These are phyloP conservation scores for Spodoptera littoralis DNA, from an alignment of 2,888 invertebrate genomes.

Conservation along the genomic window DNA sequence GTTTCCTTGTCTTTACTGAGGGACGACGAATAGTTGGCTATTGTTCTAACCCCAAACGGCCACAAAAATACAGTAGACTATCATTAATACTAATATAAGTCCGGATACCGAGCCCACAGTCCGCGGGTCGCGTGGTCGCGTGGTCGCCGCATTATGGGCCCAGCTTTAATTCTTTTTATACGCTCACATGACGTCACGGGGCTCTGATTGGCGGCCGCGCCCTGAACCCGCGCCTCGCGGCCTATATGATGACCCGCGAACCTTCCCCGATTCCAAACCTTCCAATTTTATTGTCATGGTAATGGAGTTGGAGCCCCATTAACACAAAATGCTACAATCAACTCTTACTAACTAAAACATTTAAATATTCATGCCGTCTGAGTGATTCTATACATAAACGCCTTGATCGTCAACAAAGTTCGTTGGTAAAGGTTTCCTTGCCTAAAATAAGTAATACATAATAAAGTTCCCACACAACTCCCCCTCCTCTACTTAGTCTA, in stretches of 20 bases:
- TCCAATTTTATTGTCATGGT: slow-evolving; percentile 30
- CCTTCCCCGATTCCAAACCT: slow-evolving; percentile 12
- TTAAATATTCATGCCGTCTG: slow-evolving; percentile 26
- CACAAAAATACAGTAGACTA: slow-evolving; percentile 13
- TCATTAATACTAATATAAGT: slow-evolving; percentile 46
- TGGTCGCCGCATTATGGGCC: slow-evolving; percentile 49
- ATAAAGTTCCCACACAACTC: neutral
- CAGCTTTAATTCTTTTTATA: slow-evolving; percentile 55
- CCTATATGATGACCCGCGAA: slow-evolving; percentile 21
- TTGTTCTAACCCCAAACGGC: slow-evolving; percentile 15
- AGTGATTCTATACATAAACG: slow-evolving; percentile 1
- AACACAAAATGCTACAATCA: slow-evolving; percentile 12
- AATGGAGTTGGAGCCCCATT: slow-evolving; percentile 33
- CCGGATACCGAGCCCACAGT: slow-evolving; percentile 45
- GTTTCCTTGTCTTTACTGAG: neutral
- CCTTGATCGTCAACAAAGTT: neutral
- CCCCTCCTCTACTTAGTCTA: neutral
- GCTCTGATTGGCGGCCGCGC: slow-evolving; percentile 51
- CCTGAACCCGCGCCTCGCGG: slow-evolving; percentile 47
- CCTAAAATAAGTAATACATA: neutral
- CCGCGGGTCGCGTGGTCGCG: slow-evolving; percentile 20
- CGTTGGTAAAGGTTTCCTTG: slow-evolving; percentile 2
- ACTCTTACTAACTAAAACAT: neutral
- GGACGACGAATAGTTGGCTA: neutral
- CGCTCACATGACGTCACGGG: slow-evolving; percentile 61